These are phyloP conservation scores for Labroides dimidiatus DNA, from an alignment of 2,797 vertebrate species.

Conservation along the genomic window DNA sequence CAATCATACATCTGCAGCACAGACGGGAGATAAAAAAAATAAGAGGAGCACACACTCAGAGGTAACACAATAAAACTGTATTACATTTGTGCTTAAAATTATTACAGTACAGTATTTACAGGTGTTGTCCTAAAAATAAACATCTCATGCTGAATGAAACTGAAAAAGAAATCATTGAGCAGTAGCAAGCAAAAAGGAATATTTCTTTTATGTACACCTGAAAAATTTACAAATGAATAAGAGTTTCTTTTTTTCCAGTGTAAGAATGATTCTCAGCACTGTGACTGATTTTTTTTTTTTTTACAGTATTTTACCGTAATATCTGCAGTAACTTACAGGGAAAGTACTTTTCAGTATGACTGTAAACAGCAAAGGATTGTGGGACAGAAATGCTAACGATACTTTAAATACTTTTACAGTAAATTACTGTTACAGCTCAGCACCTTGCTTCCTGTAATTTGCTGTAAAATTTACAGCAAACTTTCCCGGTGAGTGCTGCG, in stretches of 20 bases:
- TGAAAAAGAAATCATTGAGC: slow-evolving; percentile 85
- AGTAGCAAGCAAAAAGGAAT: slow-evolving; percentile 85
- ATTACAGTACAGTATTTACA: slow-evolving; percentile 98
- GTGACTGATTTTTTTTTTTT: too few species aligned
- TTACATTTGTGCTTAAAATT: slow-evolving; percentile 99
- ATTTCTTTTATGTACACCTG: slow-evolving; percentile 87
- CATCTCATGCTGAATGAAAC: slow-evolving; percentile 97
- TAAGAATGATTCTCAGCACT: too few species aligned
- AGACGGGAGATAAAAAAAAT: not conserved
- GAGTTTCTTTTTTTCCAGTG: slow-evolving; percentile 41
- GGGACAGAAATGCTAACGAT: too few species aligned
- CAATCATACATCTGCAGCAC: slow-evolving; percentile 75
- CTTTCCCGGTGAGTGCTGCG: too few species aligned
- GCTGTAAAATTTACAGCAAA: too few species aligned
- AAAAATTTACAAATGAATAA: slow-evolving; percentile 77
- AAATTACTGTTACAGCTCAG: too few species aligned
- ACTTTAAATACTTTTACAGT: too few species aligned
- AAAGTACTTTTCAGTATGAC: too few species aligned
- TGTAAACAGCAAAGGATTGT: too few species aligned
- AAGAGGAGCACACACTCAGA: slow-evolving; percentile 83
- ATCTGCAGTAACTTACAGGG: too few species aligned
- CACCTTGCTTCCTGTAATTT: too few species aligned
- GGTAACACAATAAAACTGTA: slow-evolving; percentile 99
- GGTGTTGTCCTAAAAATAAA: slow-evolving; percentile 93
- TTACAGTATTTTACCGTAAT: too few species aligned